Percentiles rank a stretch among this genome's conserved stretches.
Evolutionary conservation across 2,888 invertebrate genomes (phyloP).

Genomic region (Oxytorus armatus): DNA sequence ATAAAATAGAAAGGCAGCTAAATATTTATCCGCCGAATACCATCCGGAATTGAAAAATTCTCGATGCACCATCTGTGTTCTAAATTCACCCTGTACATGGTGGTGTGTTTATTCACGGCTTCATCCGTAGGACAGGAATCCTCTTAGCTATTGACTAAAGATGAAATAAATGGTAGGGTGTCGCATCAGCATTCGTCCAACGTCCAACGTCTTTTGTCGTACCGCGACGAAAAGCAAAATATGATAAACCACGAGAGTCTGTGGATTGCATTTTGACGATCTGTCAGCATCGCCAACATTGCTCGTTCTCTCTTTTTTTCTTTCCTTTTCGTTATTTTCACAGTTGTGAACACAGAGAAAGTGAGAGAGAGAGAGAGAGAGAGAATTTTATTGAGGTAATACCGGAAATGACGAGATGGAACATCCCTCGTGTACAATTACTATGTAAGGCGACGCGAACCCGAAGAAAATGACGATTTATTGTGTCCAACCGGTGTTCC

Average conservation of each 20-base stretch:
- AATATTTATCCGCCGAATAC: no score
- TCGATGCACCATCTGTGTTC: background rate
- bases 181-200: conserved; percentile 66
- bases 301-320: conserved; percentile 14
- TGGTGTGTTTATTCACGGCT: conserved; percentile 10
- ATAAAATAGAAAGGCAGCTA: no score
- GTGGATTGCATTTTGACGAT: conserved; percentile 36
- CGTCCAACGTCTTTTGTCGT: conserved; percentile 41
- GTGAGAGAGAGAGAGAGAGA: background rate
- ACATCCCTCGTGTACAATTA: conserved; percentile 16
- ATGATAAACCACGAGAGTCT: conserved; percentile 54
- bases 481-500: no score
- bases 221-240: conserved; percentile 47
- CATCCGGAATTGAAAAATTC: no score
- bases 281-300: conserved; percentile 31
- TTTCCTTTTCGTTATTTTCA: background rate
- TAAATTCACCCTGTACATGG: background rate
- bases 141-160: conserved; percentile 29
- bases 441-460: conserved; percentile 11
- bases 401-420: conserved; percentile 15
- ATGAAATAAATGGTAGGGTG: conserved; percentile 39
- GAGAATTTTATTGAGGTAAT: background rate
- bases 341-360: background rate
- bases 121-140: conserved; percentile 7
- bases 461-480: conserved; percentile 5